phyloP scores from a whole-genome alignment of 2,797 vertebrate species.

The Cyprinodon diabolis region DNA sequence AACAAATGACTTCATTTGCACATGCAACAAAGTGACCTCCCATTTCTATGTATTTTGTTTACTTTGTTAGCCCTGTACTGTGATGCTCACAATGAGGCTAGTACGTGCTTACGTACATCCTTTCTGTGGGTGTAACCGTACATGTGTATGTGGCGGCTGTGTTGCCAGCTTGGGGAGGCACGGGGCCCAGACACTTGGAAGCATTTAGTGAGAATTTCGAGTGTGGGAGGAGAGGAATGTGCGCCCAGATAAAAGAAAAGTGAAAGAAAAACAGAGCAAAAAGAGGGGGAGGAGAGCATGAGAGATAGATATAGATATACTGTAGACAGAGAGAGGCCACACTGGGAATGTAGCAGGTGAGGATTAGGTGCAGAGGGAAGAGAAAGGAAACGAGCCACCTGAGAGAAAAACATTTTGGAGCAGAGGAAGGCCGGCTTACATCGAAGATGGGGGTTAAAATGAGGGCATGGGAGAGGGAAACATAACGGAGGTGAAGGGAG shows the following conservation, averaged over 20 bases:
- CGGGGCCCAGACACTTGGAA: constrained; percentile 85
- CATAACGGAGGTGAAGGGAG: constrained; percentile 39
- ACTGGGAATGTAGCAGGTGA: constrained; percentile 64
- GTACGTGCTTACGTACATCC: constrained; percentile 48
- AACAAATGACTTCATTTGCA: constrained; percentile 28
- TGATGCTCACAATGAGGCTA: constrained; percentile 37
- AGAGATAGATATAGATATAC: constrained; percentile 72
- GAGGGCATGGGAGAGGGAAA: constrained; percentile 40
- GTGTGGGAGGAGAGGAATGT: constrained; percentile 87
- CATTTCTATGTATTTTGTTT: constrained; percentile 61
- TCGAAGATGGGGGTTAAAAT: constrained; percentile 46
- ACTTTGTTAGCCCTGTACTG: constrained; percentile 53
- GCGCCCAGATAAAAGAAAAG: constrained; percentile 84
- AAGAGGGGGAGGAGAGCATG: constrained; percentile 70
- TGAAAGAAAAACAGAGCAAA: constrained; percentile 81
- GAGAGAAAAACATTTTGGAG: constrained; percentile 60
- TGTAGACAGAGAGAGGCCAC: constrained; percentile 65
- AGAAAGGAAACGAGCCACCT: constrained; percentile 47
- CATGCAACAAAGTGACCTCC: constrained; percentile 45
- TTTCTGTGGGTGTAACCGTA: constrained; percentile 61
- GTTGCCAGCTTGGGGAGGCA: constrained; percentile 72
- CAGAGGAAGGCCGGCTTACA: constrained; percentile 58
- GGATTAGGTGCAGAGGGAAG: constrained; percentile 58
- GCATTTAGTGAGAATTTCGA: constrained; percentile 84
- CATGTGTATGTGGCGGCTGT: constrained; percentile 55